Evolutionary conservation across 2,113 vertebrate genomes (phyloP).

Genomic region (Chloebia gouldiae): DNA sequence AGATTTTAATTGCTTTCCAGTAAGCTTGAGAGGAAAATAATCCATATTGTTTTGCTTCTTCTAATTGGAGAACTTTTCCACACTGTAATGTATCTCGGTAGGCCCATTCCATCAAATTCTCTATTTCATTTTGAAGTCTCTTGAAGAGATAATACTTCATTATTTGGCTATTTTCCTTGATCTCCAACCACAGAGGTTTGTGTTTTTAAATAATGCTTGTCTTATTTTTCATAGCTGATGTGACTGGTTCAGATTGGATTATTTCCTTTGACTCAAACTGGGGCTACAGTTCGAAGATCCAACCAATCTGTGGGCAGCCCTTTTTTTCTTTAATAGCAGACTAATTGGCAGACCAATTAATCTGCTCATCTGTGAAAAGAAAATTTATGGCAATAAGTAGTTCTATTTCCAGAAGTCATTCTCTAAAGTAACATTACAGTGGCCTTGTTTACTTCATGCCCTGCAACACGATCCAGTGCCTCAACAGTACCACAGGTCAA

Average conservation of each 20-base stretch:
- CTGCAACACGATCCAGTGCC: conserved; percentile 73
- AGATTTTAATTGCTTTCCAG: conserved; percentile 12
- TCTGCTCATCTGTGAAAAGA: conserved; percentile 83
- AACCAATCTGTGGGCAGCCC: conserved; percentile 49
- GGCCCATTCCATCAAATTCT: neutral
- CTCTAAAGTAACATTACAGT: conserved; percentile 74
- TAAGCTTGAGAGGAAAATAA: neutral
- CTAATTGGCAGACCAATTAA: conserved; percentile 83
- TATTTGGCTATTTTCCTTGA: neutral
- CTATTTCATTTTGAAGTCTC: neutral
- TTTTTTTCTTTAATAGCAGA: conserved; percentile 73
- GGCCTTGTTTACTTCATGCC: conserved; percentile 73
- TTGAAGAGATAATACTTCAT: neutral
- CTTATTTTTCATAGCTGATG: conserved; percentile 32
- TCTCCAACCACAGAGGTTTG: neutral
- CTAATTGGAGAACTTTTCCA: neutral
- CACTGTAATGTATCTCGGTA: neutral
- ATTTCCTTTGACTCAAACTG: conserved; percentile 58
- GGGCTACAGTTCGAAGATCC: conserved; percentile 14
- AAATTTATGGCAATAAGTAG: conserved; percentile 75
- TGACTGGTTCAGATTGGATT: conserved; percentile 47
- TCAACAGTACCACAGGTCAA: conserved; percentile 80
- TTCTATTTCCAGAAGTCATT: conserved; percentile 79
- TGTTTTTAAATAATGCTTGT: conserved; percentile 4
- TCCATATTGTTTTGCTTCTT: conserved; percentile 1